Evolutionary conservation across 2,888 invertebrate species (phyloP), one percentile per base, ranked within the genome.

Genomic region (Capitulum mitella): DNA sequence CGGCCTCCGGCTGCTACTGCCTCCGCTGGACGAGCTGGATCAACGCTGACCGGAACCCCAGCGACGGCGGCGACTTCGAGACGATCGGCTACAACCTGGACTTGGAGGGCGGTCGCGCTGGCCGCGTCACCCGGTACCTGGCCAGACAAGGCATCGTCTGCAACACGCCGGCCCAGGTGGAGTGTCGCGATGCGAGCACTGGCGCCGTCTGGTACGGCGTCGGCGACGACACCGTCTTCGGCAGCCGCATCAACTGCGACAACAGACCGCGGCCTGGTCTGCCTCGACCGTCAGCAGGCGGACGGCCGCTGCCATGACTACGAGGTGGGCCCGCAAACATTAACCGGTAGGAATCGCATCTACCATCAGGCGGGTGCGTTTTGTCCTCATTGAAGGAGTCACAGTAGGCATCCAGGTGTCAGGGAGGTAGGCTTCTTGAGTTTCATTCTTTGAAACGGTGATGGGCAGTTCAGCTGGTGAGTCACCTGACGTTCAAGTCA

Each of bases 61-160:
- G 26, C 8, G 40, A 70, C 70, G 40, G 40, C 70, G 70, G 70
- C 40, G 70, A 70, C 40, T 70, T 70, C 12, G 70, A 70, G 37
- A 70, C 70, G 22, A 8, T 70, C 10, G 70, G 70, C 70, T 70
- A 70, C 70, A 40, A 70, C 70, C 16, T 70, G 40, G 40, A 22
- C 26, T 8, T 26, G 10, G 70, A 70, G 26, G 70, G 40, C 26
- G 26, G 40, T 40, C 1, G 8, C 22, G 34, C 70, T 19, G 70
- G 70, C 26, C 70, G 70, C 5, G 70, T 70, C 26, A 70, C 70
- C 40, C 22, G 26, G 8, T 3, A 40, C 6, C 40, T 70, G 70
- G 70, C 70, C 37, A 0, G 26, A 0, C 22, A 10, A 1, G 70
- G 40, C 37, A 26, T 40, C 40, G 37, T 40, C 37, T 70, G 70